Evolutionary conservation across 64 coral and sea anemone genomes (phyloP).

Genomic region (Pocillopora verrucosa): DNA sequence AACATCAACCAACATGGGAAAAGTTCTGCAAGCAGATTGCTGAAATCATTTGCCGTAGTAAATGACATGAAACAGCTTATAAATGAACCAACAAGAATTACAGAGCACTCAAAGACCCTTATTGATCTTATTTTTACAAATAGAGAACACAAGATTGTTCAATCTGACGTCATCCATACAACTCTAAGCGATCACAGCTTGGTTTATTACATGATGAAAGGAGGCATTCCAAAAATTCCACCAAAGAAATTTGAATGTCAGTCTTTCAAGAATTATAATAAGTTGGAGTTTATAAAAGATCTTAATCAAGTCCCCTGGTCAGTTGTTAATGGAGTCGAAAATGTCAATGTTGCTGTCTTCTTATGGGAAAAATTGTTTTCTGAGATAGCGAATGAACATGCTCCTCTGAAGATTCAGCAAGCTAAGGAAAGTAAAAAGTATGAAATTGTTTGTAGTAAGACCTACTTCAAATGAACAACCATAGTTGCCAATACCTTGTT

Average conservation of each 20-base stretch:
- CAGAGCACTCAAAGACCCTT: background rate
- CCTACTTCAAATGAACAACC: too few relatives aligned
- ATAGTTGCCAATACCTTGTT: too few relatives aligned
- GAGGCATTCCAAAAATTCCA: too few relatives aligned
- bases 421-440: too few relatives aligned
- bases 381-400: slow-evolving; percentile 35
- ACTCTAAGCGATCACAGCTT: too few relatives aligned
- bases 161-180: too few relatives aligned
- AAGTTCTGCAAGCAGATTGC: too few relatives aligned
- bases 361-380: slow-evolving; percentile 24
- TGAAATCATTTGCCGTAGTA: background rate
- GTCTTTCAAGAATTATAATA: slow-evolving; percentile 50
- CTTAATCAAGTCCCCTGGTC: slow-evolving; percentile 50
- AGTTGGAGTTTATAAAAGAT: slow-evolving; percentile 29
- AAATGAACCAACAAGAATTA: slow-evolving; percentile 15
- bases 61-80: background rate
- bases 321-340: slow-evolving; percentile 19
- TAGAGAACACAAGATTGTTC: too few relatives aligned
- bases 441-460: too few relatives aligned
- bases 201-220: too few relatives aligned
- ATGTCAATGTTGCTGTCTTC: slow-evolving; percentile 18
- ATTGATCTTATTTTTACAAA: too few relatives aligned
- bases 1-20: slow-evolving; percentile 59
- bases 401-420: background rate
- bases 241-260: background rate